These are phyloP conservation scores for Poecilobothrus nobilitatus DNA, from an alignment of 2,888 invertebrate genomes.

Conservation along the genomic window DNA sequence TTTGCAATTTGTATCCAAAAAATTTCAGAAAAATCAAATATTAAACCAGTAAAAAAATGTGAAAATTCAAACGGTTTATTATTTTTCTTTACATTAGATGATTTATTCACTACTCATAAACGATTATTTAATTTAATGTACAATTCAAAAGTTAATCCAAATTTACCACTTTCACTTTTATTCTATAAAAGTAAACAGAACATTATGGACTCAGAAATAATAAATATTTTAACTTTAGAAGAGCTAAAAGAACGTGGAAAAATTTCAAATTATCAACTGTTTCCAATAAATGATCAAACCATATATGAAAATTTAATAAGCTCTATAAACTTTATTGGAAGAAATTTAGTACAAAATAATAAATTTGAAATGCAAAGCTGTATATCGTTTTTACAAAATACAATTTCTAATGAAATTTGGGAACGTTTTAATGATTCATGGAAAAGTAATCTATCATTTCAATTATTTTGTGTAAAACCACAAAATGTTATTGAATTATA, in stretches of 20 bases:
- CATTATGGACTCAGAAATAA: constrained; percentile 19
- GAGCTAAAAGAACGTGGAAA: constrained; percentile 41
- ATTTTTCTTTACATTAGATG: constrained; percentile 29
- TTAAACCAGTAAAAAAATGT: constrained; percentile 26
- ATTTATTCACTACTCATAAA: constrained; percentile 26
- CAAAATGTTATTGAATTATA: constrained; percentile 53
- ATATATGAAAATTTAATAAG: constrained; percentile 36
- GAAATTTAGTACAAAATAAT: constrained; percentile 47
- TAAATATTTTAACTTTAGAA: constrained; percentile 25
- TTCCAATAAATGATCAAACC: constrained; percentile 19
- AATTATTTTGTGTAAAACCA: constrained; percentile 41
- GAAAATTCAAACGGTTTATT: constrained; percentile 34
- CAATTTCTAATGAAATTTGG: constrained; percentile 57
- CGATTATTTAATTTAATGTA: constrained; percentile 33
- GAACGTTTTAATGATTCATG: constrained; percentile 43
- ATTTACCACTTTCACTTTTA: constrained; percentile 34
- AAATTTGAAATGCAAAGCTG: constrained; percentile 52
- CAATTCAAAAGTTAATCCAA: constrained; percentile 25
- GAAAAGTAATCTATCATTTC: constrained; percentile 32
- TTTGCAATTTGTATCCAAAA: constrained; percentile 39
- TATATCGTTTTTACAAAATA: constrained; percentile 48
- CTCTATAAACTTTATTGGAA: constrained; percentile 39
- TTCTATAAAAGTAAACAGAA: constrained; percentile 24
- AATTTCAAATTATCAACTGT: constrained; percentile 38
- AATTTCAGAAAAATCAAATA: constrained; percentile 31